Evolutionary conservation across 2,888 invertebrate genomes (phyloP).

Genomic region (Drosophila fulvimacula): DNA sequence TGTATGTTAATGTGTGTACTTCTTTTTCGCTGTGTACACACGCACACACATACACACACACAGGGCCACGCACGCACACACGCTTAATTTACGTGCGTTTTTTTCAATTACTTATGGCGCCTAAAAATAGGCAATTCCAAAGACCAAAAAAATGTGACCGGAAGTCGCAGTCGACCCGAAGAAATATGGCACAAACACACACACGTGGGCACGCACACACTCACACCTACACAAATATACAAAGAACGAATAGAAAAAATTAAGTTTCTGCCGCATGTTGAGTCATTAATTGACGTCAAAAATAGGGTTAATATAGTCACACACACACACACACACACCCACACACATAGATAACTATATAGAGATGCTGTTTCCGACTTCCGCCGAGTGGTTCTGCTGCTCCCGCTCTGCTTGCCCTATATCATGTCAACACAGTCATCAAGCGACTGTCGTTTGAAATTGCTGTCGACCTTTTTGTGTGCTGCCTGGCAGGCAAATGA

Average conservation of each 20-base stretch:
- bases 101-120: slow-evolving; percentile 48
- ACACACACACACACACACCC: slow-evolving; percentile 15
- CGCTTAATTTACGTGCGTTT: slow-evolving; percentile 44
- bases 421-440: slow-evolving; percentile 79
- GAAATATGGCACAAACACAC: slow-evolving; percentile 52
- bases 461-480: slow-evolving; percentile 74
- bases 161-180: slow-evolving; percentile 62
- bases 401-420: not conserved
- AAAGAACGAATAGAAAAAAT: slow-evolving; percentile 25
- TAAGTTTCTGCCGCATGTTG: slow-evolving; percentile 45
- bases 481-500: slow-evolving; percentile 74
- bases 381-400: not conserved
- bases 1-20: not conserved
- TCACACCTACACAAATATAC: not conserved
- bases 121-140: slow-evolving; percentile 71
- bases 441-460: slow-evolving; percentile 77
- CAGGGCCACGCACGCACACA: slow-evolving; percentile 22
- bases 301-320: slow-evolving; percentile 75
- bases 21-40: slow-evolving; percentile 9
- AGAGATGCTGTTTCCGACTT: slow-evolving; percentile 39
- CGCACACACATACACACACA: slow-evolving; percentile 13
- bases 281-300: slow-evolving; percentile 77
- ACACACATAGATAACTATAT: slow-evolving; percentile 30
- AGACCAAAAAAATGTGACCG: slow-evolving; percentile 62
- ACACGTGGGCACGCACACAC: not conserved